Conservation (phyloP, 1,140 invertebrate genomes). For the Latrodectus geometricus region DNA sequence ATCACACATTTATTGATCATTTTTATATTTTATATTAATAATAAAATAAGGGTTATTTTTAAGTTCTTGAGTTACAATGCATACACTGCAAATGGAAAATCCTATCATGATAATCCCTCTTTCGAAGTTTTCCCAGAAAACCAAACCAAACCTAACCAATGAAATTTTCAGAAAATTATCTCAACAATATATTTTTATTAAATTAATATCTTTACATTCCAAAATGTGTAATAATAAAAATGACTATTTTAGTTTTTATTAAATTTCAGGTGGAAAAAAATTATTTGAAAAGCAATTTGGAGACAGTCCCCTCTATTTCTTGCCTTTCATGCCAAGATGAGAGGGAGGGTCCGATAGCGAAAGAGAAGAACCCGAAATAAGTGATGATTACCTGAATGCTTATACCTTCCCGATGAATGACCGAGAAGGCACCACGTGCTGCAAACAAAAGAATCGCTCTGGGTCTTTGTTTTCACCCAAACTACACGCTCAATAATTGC, state of each 20-base stretch:
- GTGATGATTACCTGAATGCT: constrained; percentile 29
- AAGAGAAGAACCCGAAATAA: constrained; percentile 23
- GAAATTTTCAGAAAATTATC: no score
- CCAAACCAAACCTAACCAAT: no score
- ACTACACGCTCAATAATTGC: not conserved
- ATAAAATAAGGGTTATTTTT: not conserved
- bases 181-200: no score
- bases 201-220: no score
- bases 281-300: not conserved
- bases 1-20: not conserved
- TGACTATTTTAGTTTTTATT: no score
- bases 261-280: no score
- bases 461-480: not conserved
- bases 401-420: constrained; percentile 33
- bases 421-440: not conserved
- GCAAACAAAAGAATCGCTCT: not conserved
- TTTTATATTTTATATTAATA: not conserved
- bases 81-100: no score
- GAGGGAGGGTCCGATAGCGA: constrained; percentile 17
- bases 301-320: constrained; percentile 4
- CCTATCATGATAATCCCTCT: no score
- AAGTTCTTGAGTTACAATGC: not conserved
- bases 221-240: no score
- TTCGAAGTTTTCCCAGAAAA: no score
- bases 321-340: constrained; percentile 20